phyloP scores from a whole-genome alignment of 2,888 invertebrate genomes.

The Syritta pipiens region DNA sequence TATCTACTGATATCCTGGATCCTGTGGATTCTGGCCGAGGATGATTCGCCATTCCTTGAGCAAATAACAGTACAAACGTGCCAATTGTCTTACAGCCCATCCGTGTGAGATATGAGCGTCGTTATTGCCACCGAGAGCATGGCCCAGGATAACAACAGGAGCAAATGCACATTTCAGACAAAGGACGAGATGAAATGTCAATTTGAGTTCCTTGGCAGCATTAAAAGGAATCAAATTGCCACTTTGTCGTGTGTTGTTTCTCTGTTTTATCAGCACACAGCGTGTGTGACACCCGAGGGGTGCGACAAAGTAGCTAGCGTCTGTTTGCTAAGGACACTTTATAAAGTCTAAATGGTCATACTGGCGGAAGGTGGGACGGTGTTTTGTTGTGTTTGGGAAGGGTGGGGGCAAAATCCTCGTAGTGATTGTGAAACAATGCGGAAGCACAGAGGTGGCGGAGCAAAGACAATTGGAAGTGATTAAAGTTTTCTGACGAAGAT shows the following conservation, averaged over 20 bases:
- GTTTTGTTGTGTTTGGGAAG: no score
- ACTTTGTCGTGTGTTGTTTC: constrained; percentile 61
- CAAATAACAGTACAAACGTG: constrained; percentile 50
- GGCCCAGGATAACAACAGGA: no score
- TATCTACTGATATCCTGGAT: constrained; percentile 49
- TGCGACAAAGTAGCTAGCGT: constrained; percentile 7
- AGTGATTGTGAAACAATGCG: not conserved
- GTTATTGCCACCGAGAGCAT: constrained; percentile 51
- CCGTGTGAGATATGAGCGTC: constrained; percentile 42
- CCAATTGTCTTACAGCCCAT: constrained; percentile 60
- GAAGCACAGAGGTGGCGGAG: not conserved
- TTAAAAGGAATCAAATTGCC: constrained; percentile 61
- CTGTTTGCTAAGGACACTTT: constrained; percentile 52
- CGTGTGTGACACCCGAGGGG: constrained; percentile 10
- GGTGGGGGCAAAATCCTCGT: not conserved
- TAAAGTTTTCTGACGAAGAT: constrained; percentile 21
- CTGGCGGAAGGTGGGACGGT: no score
- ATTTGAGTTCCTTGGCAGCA: constrained; percentile 54
- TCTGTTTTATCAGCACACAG: constrained; percentile 50
- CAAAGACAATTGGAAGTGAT: constrained; percentile 44
- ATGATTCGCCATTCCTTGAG: constrained; percentile 21
- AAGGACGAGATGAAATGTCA: constrained; percentile 61
- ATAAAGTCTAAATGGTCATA: constrained; percentile 48
- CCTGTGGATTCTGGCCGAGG: no score
- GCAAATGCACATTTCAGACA: no score